These are phyloP conservation scores for Crypturellus tataupa DNA, from an alignment of 2,797 vertebrate genomes.

Conservation along the genomic window DNA sequence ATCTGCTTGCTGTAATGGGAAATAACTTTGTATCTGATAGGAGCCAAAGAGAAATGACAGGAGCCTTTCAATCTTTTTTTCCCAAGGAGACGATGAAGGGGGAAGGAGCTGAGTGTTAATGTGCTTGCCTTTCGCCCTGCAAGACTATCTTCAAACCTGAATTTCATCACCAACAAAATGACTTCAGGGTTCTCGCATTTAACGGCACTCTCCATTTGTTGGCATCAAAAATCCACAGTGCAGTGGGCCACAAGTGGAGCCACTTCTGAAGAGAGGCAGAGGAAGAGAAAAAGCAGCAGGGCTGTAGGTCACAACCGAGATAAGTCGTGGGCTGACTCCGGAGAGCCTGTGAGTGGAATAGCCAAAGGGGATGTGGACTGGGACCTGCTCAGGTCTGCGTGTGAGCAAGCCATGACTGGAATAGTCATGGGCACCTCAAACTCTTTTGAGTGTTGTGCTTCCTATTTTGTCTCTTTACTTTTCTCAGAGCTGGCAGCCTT, in stretches of 20 bases:
- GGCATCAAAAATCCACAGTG: fast-evolving
- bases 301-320: not conserved
- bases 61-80: not conserved
- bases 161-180: not conserved
- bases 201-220: not conserved
- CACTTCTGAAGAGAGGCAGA: not conserved
- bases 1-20: not conserved
- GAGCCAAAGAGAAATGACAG: not conserved
- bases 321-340: fast-evolving
- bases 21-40: not conserved
- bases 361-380: not conserved
- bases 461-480: not conserved
- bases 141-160: not conserved
- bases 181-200: not conserved
- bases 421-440: not conserved
- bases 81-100: not conserved
- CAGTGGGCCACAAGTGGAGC: not conserved
- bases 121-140: fast-evolving
- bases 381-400: not conserved
- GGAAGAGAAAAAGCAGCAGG: not conserved
- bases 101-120: not conserved
- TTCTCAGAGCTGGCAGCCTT: not conserved
- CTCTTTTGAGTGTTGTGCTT: not conserved
- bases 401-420: not conserved
- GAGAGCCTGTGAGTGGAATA: not conserved